Evolutionary conservation across 2,888 invertebrate genomes (phyloP).

Genomic region (Sycophila texana): DNA sequence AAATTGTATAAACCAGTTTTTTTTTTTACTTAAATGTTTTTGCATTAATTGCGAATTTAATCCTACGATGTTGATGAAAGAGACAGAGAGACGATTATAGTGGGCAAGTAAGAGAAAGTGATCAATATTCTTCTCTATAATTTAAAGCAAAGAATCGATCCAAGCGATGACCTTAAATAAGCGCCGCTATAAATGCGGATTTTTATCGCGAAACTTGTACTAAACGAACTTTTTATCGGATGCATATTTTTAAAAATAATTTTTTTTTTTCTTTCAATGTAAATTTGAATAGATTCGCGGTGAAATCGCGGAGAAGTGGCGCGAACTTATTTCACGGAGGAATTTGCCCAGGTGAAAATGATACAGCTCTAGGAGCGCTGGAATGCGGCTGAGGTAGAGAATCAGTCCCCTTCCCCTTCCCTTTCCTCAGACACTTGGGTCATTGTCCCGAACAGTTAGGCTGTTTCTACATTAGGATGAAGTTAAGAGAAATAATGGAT

Average conservation of each 20-base stretch:
- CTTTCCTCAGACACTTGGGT: slow-evolving; percentile 59
- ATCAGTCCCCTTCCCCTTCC: slow-evolving; percentile 59
- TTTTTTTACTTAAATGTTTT: background rate
- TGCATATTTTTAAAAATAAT: background rate
- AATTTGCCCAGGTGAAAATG: slow-evolving; percentile 58
- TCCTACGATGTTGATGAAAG: background rate
- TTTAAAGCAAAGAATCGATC: slow-evolving; percentile 56
- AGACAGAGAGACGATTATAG: background rate
- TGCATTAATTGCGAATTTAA: background rate
- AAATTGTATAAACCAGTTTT: background rate
- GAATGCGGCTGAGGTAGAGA: slow-evolving; percentile 65
- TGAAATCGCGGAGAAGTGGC: too few species aligned
- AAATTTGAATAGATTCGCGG: background rate
- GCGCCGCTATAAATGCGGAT: slow-evolving; percentile 45
- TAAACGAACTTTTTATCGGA: slow-evolving; percentile 8
- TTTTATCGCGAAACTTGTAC: slow-evolving; percentile 1
- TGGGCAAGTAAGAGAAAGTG: slow-evolving; percentile 15
- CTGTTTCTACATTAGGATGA: slow-evolving; percentile 56
- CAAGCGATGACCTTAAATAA: slow-evolving; percentile 51
- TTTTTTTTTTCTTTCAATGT: background rate
- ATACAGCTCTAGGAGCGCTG: slow-evolving; percentile 62
- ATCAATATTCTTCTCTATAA: slow-evolving; percentile 53
- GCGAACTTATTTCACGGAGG: slow-evolving; percentile 49
- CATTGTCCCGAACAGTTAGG: slow-evolving; percentile 61
- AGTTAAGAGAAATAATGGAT: too few species aligned